Evolutionary conservation across 2,888 invertebrate genomes (phyloP).

Genomic region (Phalangium opilio): DNA sequence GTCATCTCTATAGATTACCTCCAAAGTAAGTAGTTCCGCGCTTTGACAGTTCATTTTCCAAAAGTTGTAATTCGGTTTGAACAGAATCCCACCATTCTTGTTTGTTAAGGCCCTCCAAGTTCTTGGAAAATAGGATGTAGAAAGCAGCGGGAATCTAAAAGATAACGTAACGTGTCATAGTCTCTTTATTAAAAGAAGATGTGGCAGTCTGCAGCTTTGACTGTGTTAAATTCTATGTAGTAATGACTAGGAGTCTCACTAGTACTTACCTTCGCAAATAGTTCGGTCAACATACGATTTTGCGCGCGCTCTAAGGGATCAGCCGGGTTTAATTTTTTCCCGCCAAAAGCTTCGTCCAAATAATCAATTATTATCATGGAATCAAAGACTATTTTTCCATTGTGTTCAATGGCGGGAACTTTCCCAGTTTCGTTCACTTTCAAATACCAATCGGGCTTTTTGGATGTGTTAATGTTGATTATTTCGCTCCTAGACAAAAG

Average conservation of each 20-base stretch:
- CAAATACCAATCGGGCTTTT: constrained; percentile 39
- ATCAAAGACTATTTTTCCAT: constrained; percentile 38
- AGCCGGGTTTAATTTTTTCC: constrained; percentile 35
- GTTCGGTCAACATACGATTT: constrained; percentile 38
- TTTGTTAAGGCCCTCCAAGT: constrained; percentile 37
- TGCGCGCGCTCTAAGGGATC: constrained; percentile 29
- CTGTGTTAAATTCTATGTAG: too few species aligned
- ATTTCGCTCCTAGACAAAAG: constrained; percentile 30
- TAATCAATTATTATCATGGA: constrained; percentile 41
- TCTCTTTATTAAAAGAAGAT: too few species aligned
- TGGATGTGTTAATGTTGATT: constrained; percentile 36
- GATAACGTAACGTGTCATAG: too few species aligned
- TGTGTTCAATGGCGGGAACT: constrained; percentile 34
- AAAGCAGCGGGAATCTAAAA: too few species aligned
- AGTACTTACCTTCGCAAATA: constrained; percentile 37
- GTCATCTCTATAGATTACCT: too few species aligned
- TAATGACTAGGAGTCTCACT: too few species aligned
- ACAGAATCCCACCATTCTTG: constrained; percentile 37
- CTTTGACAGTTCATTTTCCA: constrained; percentile 47
- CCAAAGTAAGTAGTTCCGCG: constrained; percentile 50
- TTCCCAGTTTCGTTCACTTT: constrained; percentile 36
- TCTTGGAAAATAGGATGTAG: too few species aligned
- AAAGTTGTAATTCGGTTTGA: constrained; percentile 20
- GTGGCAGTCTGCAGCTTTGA: too few species aligned
- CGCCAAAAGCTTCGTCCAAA: constrained; percentile 40